Evolutionary conservation across 2,113 vertebrate species (phyloP), one percentile per base, ranked within the genome.

Genomic region (Leucoraja erinaceus): DNA sequence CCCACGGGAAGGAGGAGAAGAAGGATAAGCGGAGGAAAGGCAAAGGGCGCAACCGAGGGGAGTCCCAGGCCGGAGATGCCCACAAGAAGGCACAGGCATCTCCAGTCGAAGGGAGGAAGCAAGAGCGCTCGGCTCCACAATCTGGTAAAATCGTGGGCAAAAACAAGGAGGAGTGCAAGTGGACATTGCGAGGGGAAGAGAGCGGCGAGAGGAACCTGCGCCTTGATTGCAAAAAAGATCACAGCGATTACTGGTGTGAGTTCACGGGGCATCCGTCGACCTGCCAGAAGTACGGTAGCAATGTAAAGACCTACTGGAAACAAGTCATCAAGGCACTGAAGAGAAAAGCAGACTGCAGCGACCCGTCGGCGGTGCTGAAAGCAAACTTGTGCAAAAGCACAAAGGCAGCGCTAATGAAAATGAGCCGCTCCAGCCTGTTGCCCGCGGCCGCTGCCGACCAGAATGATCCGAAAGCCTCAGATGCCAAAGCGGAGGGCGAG

Each of bases 271-370:
- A 95, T 0, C 97, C 98, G 2, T 93, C 95, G 0, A 75, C 94
- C 0, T 99, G 98, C 93, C 93, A 95, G 0, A 94, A 96, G 66
- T 97, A 96, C 33, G 63, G 74, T 2, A 93, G 95, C 77, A 95
- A 96, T 1, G 70, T 94, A 7, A 95, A 94, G 33, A 70, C 72
- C 7, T 99, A 97, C 94, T 99, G 98, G 98, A 99, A 96, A 93
- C 98, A 99, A 93, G 95, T 99, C 0, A 93, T 93, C 14, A 94
- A 96, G 18, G 95, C 95, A 0, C 94, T 99, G 56, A 97, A 93
- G 94, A 98, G 98, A 63, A 97, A 96, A 86, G 94, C 93, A 33
- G 93, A 98, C 93, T 99, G 98, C 83, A 94, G 94, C 78, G 95
- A 97, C 77, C n/a, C 94, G 0, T 94, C 93, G 25, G 94, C 93